These are phyloP conservation scores for Ceratina calcarata DNA, from an alignment of 1,140 invertebrate species.

Conservation along the genomic window DNA sequence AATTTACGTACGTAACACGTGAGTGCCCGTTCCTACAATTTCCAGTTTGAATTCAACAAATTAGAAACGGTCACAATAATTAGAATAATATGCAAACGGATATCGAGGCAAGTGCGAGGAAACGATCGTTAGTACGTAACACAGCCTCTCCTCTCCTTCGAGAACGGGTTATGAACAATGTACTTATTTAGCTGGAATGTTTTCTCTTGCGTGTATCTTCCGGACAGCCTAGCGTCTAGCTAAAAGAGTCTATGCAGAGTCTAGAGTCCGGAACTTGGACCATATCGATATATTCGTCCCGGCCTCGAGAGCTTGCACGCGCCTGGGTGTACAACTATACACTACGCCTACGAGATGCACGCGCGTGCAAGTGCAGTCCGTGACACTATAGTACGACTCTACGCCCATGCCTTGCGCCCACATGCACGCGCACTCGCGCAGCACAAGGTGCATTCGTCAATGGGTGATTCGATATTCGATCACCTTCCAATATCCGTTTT, in stretches of 20 bases:
- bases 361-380: not conserved
- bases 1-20: too few species aligned
- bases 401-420: not conserved
- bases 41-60: not conserved
- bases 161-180: slow-evolving; percentile 36
- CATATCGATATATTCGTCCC: not conserved
- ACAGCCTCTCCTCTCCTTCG: not conserved
- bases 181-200: not conserved
- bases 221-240: slow-evolving; percentile 1
- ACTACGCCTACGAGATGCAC: slow-evolving; percentile 19
- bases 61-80: not conserved
- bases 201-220: slow-evolving; percentile 16
- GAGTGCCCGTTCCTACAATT: too few species aligned
- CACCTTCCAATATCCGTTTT: not conserved
- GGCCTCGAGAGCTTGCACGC: not conserved
- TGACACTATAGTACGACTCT: not conserved
- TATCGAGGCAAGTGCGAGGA: not conserved
- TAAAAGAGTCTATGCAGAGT: too few species aligned
- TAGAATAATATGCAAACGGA: not conserved
- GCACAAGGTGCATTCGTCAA: slow-evolving; percentile 9
- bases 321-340: too few species aligned
- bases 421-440: not conserved
- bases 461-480: slow-evolving; percentile 18
- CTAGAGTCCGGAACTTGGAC: too few species aligned
- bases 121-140: slow-evolving; percentile 2